Conservation (phyloP, 2,888 invertebrate species). For the Byasa hedistus region DNA sequence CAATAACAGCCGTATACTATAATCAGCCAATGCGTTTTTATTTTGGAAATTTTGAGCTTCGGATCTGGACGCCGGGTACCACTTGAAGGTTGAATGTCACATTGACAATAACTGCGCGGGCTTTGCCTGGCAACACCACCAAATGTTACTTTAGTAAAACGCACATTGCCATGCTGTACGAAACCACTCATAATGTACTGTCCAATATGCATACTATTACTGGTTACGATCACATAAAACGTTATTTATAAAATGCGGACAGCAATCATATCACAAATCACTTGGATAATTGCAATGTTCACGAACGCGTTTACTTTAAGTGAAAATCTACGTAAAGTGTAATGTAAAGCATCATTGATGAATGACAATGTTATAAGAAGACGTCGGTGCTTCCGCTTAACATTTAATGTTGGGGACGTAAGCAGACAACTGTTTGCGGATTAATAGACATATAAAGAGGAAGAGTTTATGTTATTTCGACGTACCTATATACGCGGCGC, state of each 20-base stretch:
- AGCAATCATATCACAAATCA: slow-evolving; percentile 20
- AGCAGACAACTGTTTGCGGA: slow-evolving; percentile 13
- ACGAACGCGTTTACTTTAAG: too few relatives aligned
- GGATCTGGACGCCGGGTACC: slow-evolving; percentile 55
- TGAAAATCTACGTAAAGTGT: slow-evolving; percentile 4
- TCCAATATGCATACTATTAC: slow-evolving; percentile 25
- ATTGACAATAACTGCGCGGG: slow-evolving; percentile 31
- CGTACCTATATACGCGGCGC: slow-evolving; percentile 55
- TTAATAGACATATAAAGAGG: slow-evolving; percentile 38
- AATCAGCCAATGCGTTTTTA: slow-evolving; percentile 75
- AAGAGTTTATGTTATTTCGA: slow-evolving; percentile 53
- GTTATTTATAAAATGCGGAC: slow-evolving; percentile 13
- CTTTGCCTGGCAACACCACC: slow-evolving; percentile 20
- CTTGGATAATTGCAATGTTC: slow-evolving; percentile 3
- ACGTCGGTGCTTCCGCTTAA: slow-evolving; percentile 1
- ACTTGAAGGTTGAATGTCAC: slow-evolving; percentile 56
- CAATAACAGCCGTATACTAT: slow-evolving; percentile 79
- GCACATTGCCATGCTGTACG: slow-evolving; percentile 31
- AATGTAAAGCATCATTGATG: slow-evolving; percentile 1
- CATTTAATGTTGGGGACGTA: slow-evolving; percentile 18
- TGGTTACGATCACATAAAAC: slow-evolving; percentile 35
- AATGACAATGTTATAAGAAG: slow-evolving; percentile 22
- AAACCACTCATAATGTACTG: slow-evolving; percentile 30
- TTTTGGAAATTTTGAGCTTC: slow-evolving; percentile 64
- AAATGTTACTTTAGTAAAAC: slow-evolving; percentile 29